phyloP scores from a whole-genome alignment of 2,113 vertebrate species.

The Bombycilla garrulus region DNA sequence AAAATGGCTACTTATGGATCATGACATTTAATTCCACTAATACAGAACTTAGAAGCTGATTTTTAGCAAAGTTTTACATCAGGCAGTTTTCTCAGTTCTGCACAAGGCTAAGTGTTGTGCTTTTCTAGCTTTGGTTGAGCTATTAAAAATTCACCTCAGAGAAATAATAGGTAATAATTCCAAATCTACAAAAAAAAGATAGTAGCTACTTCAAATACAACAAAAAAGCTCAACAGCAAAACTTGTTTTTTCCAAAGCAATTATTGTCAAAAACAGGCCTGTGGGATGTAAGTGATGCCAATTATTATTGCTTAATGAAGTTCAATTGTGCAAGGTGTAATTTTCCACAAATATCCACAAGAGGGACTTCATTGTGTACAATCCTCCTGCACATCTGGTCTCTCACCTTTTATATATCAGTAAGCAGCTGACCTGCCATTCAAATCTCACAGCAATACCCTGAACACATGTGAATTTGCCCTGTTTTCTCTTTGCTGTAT shows the following conservation, averaged over 20 bases:
- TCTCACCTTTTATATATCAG: not conserved
- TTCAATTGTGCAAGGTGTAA: not conserved
- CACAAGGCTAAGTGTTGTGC: not conserved
- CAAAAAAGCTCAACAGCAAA: not conserved
- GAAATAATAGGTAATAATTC: not conserved
- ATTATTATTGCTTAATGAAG: not conserved
- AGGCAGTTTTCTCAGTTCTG: not conserved
- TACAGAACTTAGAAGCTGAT: not conserved
- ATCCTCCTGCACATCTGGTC: not conserved
- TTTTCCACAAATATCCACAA: not conserved
- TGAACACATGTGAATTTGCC: not conserved
- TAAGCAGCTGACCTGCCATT: not conserved
- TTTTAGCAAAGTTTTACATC: not conserved
- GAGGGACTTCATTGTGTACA: not conserved
- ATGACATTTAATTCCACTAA: not conserved
- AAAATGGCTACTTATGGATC: not conserved
- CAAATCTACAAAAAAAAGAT: not conserved
- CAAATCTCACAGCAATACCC: not conserved
- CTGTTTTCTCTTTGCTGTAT: not conserved
- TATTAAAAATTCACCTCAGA: not conserved
- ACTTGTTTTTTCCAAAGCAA: not conserved
- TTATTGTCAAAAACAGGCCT: not conserved
- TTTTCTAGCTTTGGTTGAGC: not conserved
- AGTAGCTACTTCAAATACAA: not conserved
- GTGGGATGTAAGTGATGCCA: not conserved